Percentiles rank a stretch among this genome's conserved stretches.
These are phyloP conservation scores for Onchidella celtica DNA, from an alignment of 2,888 invertebrate species.

Conservation along the genomic window DNA sequence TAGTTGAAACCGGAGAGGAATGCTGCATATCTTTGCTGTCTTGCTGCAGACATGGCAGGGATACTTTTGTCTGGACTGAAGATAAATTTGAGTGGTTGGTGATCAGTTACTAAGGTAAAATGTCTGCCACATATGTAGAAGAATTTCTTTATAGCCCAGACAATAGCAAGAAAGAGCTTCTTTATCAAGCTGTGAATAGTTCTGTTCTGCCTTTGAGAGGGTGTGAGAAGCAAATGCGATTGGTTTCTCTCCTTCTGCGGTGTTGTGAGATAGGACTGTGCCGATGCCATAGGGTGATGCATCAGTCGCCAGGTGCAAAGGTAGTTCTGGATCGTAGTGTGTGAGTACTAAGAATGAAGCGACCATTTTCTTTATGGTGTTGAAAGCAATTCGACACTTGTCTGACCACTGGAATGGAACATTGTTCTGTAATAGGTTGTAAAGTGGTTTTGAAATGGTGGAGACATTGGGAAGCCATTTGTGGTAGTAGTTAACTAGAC, in stretches of 20 bases:
- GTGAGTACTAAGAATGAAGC: slow-evolving; percentile 56
- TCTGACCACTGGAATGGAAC: neutral
- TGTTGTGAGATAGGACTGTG: slow-evolving; percentile 57
- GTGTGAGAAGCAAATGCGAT: slow-evolving; percentile 74
- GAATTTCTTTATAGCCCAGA: slow-evolving; percentile 79
- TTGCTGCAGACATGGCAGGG: slow-evolving; percentile 65
- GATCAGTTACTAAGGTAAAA: slow-evolving; percentile 80
- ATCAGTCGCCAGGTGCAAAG: slow-evolving; percentile 75
- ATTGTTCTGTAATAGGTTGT: slow-evolving; percentile 50
- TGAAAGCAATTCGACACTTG: slow-evolving; percentile 53
- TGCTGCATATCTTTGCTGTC: slow-evolving; percentile 67
- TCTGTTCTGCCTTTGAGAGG: slow-evolving; percentile 71
- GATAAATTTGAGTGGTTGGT: slow-evolving; percentile 78
- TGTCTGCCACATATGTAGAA: slow-evolving; percentile 77
- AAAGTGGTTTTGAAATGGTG: slow-evolving; percentile 57
- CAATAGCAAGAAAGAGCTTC: slow-evolving; percentile 77
- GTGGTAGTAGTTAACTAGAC: slow-evolving; percentile 63
- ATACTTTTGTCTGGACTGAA: slow-evolving; percentile 72
- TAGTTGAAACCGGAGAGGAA: slow-evolving; percentile 74
- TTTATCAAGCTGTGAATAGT: slow-evolving; percentile 52
- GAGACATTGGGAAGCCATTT: slow-evolving; percentile 62
- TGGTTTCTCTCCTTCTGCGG: slow-evolving; percentile 76
- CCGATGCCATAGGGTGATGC: slow-evolving; percentile 76
- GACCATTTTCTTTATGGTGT: slow-evolving; percentile 54
- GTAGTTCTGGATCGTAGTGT: slow-evolving; percentile 61